Base-by-base conservation (phyloP, 2,797 vertebrate species). In the Phrynocephalus forsythii region DNA sequence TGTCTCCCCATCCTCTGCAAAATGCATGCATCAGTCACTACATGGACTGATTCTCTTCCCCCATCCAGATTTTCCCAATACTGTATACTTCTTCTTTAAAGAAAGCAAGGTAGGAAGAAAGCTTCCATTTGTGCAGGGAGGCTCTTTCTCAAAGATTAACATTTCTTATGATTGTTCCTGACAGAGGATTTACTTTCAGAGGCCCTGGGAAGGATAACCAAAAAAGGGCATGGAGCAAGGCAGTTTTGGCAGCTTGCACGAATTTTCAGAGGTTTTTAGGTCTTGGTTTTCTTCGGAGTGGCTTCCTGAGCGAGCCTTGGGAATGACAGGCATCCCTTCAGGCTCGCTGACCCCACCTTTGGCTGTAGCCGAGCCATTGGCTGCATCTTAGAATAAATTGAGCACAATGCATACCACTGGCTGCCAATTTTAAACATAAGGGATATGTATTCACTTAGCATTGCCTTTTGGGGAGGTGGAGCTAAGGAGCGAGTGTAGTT, bases 161-260 rank as follows among this genome's bases (percentile, higher is more conserved):
- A 96, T 97, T 97, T 98, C 97, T 95, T 97, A 95, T 97, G 97
- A 98, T 98, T 95, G 95, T 93, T 97, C 94, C 94, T 97, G 98
- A 98, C 97, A 97, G 96, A 97, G 97, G 96, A 97, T 97, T 97
- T 97, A 97, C 97, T 98, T 97, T 95, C 97, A 96, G 97, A 96
- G 97, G 97, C 96, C 97, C 96, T 92, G 95, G 92, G 90, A 97
- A 97, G 97, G 97, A 98, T 97, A 97, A 98, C 98, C 97, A 97
- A 97, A 98, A 98, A 98, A 97, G 97, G 97, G 93, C 96, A 97
- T 97, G 97, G 93, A 95, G 95, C 94, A 93, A 96, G 96, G 96
- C 95, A 91, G 86, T 97, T 96, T 94, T 96, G 97, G 97, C 97
- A 97, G 97, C 96, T 94, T 87, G 94, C 94, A 86, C 11, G 83